Evolutionary conservation across 2,113 vertebrate genomes (phyloP).

Genomic region (Micronycteris hirsuta): DNA sequence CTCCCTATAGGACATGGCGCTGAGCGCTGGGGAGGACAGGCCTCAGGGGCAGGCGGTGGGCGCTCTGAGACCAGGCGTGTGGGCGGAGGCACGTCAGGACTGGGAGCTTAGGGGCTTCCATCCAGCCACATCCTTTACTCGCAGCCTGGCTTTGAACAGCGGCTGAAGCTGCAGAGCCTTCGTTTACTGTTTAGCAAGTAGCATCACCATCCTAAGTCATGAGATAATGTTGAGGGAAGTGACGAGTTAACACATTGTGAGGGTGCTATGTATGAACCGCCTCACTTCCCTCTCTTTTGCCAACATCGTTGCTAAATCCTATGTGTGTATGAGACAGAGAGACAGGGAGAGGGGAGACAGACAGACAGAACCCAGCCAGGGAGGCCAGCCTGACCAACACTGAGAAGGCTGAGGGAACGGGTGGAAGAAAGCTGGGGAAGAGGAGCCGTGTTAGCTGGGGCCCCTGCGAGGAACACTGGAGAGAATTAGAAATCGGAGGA

Average conservation of each 20-base stretch:
- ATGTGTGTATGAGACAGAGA: background rate
- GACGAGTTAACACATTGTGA: background rate
- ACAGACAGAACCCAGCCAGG: background rate
- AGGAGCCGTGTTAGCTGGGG: fast-evolving
- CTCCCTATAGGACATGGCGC: background rate
- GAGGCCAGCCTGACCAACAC: fast-evolving
- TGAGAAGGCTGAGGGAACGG: background rate
- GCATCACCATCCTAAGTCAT: background rate
- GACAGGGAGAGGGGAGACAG: background rate
- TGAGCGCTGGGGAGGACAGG: fast-evolving
- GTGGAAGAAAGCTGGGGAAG: no score
- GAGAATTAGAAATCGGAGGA: background rate
- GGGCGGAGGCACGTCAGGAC: fast-evolving
- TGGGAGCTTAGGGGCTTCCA: fast-evolving
- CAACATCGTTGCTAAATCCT: background rate
- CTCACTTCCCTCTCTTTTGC: background rate
- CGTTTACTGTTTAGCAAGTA: fast-evolving
- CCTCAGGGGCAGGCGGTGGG: fast-evolving
- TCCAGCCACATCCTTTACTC: fast-evolving
- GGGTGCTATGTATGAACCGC: background rate
- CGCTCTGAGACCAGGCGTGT: fast-evolving
- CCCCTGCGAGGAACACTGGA: background rate
- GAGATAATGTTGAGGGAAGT: fast-evolving
- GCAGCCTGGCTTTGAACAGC: background rate
- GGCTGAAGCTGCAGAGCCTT: background rate